Evolutionary conservation across 2,888 invertebrate species (phyloP).

Genomic region (Abscondita cerata): DNA sequence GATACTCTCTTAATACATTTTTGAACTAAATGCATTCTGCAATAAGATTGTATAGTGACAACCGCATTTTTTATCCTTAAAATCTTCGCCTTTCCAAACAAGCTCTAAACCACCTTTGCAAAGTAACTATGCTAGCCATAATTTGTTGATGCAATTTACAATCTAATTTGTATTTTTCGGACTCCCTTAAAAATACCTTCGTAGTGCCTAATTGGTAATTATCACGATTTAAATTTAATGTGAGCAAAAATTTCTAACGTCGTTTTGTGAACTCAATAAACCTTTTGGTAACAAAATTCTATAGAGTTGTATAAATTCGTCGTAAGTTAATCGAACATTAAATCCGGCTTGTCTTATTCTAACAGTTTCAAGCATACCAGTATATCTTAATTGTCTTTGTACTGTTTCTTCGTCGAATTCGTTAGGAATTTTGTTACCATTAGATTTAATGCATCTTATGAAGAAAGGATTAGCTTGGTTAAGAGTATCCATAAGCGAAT

Average conservation of each 20-base stretch:
- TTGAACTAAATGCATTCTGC: slow-evolving; percentile 71
- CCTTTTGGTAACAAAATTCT: slow-evolving; percentile 90
- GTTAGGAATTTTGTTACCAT: slow-evolving; percentile 90
- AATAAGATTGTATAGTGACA: slow-evolving; percentile 77
- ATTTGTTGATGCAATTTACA: slow-evolving; percentile 92
- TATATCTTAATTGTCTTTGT: slow-evolving; percentile 88
- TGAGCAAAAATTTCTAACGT: slow-evolving; percentile 85
- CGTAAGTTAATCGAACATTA: slow-evolving; percentile 91
- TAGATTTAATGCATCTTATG: slow-evolving; percentile 94
- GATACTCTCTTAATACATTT: slow-evolving; percentile 62
- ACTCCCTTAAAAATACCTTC: slow-evolving; percentile 93
- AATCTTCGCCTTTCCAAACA: slow-evolving; percentile 81
- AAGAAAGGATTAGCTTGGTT: slow-evolving; percentile 89
- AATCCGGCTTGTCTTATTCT: slow-evolving; percentile 94
- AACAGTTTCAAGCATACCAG: slow-evolving; percentile 97
- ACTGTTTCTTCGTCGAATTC: slow-evolving; percentile 94
- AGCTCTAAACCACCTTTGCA: slow-evolving; percentile 91
- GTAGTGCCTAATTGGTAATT: slow-evolving; percentile 89
- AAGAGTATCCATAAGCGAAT: slow-evolving; percentile 91
- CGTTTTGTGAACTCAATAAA: slow-evolving; percentile 82
- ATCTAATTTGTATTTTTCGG: slow-evolving; percentile 91
- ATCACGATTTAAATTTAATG: slow-evolving; percentile 83
- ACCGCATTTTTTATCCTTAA: slow-evolving; percentile 76
- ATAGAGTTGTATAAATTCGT: slow-evolving; percentile 93
- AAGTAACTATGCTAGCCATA: slow-evolving; percentile 88